Percentiles rank a stretch among this genome's conserved stretches.
phyloP scores from a whole-genome alignment of 2,888 invertebrate species.

The Phasia obesa region DNA sequence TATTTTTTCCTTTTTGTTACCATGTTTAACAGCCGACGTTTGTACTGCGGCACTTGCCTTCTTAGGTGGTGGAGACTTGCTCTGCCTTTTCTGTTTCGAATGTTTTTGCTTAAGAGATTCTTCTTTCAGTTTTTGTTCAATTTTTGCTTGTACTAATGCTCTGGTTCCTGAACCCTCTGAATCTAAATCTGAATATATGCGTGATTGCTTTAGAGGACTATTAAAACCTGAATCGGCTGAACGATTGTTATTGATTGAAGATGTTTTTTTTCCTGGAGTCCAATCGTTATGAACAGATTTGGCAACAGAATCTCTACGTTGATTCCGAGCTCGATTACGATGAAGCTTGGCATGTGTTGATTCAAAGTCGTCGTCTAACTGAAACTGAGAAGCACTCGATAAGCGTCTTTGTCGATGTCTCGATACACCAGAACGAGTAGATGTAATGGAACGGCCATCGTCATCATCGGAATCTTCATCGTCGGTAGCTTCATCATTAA shows the following conservation, averaged over 20 bases:
- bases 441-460: constrained; percentile 81
- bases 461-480: constrained; percentile 86
- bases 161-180: constrained; percentile 81
- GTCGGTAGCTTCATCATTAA: constrained; percentile 83
- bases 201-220: constrained; percentile 72
- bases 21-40: constrained; percentile 61
- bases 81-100: constrained; percentile 56
- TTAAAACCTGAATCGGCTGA: constrained; percentile 65
- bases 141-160: constrained; percentile 82
- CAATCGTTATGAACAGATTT: constrained; percentile 80
- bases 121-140: constrained; percentile 79
- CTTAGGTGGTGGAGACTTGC: constrained; percentile 60
- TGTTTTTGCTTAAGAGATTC: constrained; percentile 61
- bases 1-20: constrained; percentile 30
- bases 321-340: constrained; percentile 75
- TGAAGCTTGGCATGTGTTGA: constrained; percentile 56
- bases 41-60: constrained; percentile 71
- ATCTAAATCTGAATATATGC: constrained; percentile 81
- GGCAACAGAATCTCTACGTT: constrained; percentile 77
- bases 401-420: constrained; percentile 76
- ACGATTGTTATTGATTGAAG: constrained; percentile 65
- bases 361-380: constrained; percentile 76
- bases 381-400: constrained; percentile 79
- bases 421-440: constrained; percentile 80
- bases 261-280: constrained; percentile 75